These are phyloP conservation scores for Manis pentadactyla DNA, from an alignment of 2,797 vertebrate species.

Conservation along the genomic window DNA sequence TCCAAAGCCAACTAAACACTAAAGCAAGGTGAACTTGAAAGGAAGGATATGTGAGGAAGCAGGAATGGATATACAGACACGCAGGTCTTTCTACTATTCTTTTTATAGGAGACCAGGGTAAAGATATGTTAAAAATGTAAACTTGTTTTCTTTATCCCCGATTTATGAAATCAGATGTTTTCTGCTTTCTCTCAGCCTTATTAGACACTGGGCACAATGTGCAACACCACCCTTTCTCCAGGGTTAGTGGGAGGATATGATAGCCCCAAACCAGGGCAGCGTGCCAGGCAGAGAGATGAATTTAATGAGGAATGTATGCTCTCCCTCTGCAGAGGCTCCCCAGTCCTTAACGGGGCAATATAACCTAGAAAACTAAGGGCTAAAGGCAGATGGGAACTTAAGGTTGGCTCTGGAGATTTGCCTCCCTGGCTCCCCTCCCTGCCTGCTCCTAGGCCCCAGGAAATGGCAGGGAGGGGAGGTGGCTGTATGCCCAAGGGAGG, in stretches of 20 bases:
- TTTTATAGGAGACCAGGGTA: neutral
- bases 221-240: neutral
- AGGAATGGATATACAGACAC: neutral
- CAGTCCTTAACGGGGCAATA: neutral
- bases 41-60: neutral
- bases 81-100: neutral
- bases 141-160: neutral
- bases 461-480: neutral
- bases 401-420: neutral
- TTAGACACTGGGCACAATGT: neutral
- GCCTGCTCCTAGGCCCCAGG: neutral
- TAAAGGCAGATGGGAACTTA: neutral
- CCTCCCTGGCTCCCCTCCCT: too few relatives aligned
- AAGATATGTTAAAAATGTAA: neutral
- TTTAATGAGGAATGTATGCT: neutral
- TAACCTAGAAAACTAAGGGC: neutral
- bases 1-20: neutral
- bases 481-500: neutral
- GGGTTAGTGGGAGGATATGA: neutral
- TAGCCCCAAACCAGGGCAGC: neutral
- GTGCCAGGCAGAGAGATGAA: conserved; percentile 20
- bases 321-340: neutral
- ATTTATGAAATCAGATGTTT: conserved; percentile 3
- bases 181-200: conserved; percentile 9
- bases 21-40: neutral